Conservation (phyloP, 2,797 vertebrate species). For the Otus scops region DNA sequence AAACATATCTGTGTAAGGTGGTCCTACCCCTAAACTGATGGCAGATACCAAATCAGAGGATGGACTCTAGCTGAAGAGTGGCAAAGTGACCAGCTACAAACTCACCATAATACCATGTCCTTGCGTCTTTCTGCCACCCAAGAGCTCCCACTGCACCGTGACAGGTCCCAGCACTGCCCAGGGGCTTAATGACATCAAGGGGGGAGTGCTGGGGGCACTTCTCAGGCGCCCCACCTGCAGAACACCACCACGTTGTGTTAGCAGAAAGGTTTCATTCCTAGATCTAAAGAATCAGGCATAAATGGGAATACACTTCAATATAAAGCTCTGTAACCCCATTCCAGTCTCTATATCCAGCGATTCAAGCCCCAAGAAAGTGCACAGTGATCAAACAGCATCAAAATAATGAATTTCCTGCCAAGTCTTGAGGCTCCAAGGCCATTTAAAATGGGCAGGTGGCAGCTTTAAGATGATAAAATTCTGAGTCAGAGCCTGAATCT, state of each 20-base stretch:
- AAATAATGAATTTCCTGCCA: constrained; percentile 16
- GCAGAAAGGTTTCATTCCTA: neutral
- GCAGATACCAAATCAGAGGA: neutral
- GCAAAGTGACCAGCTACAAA: neutral
- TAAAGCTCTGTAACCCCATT: constrained; percentile 10
- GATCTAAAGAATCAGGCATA: neutral
- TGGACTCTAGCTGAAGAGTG: neutral
- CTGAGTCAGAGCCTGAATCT: neutral
- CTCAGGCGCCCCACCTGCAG: neutral
- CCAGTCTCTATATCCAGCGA: neutral
- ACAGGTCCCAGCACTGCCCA: neutral
- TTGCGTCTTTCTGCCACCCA: neutral
- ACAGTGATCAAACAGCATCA: constrained; percentile 35
- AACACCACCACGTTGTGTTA: fast-evolving
- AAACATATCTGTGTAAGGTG: neutral
- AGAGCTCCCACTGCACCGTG: neutral
- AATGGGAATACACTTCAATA: neutral
- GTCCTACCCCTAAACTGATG: neutral
- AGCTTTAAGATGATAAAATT: constrained; percentile 19
- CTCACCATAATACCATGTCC: neutral
- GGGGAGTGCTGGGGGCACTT: neutral
- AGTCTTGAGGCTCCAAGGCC: neutral
- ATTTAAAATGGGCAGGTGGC: neutral
- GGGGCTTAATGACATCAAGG: neutral
- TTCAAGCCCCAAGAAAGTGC: constrained; percentile 26